Base-by-base conservation (phyloP, 2,113 vertebrate genomes). In the Nannobrachium achirus region DNA sequence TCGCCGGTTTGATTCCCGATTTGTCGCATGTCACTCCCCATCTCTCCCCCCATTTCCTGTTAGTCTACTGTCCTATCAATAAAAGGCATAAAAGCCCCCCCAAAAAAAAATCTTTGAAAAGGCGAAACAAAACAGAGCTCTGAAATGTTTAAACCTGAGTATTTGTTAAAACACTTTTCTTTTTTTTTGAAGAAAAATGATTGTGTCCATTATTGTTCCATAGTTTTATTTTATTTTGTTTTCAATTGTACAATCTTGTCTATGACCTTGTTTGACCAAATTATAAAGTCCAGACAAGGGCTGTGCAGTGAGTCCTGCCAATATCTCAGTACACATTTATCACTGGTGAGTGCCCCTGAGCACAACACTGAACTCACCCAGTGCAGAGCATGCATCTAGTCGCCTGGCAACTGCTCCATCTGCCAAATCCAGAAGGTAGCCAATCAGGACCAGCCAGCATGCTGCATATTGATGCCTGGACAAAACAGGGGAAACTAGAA, bases 361-460 rank as follows among this genome's bases (percentile, higher is more conserved):
- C 52, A 71, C 52, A 74, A 50, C 75, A 61, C 51, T 76, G 18
- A 66, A 93, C 96, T 96, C 82, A 97, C 96, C 95, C 61, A 94
- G 75, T 0, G 92, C 94, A 0, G 93, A 96, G 84, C 94, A 98
- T 46, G 94, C 92, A 1, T 92, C 59, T 6, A 98, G 92, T 80
- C 81, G 92, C 68, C 94, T 94, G 73, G 94, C 95, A 61, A 97
- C 94, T 0, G 96, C 92, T 16, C 95, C 94, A 1, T 97, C 92
- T 0, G 94, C 95, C 78, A 95, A 88, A 73, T 98, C 95, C 56
- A 98, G 84, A 45, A 98, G 92, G 82, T 98, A 98, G 14, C 96
- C 94, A 65, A 95, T 88, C 74, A 98, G 93, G 51, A 98, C 90
- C 79, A 98, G 88, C 97, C 96, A 98, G 83, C 95, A 95, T 0